A percentile compares a stretch with the other conserved stretches of the same genome.
These are phyloP conservation scores for Poeciliopsis retropinna DNA, from an alignment of 2,113 vertebrate genomes.

Conservation along the genomic window DNA sequence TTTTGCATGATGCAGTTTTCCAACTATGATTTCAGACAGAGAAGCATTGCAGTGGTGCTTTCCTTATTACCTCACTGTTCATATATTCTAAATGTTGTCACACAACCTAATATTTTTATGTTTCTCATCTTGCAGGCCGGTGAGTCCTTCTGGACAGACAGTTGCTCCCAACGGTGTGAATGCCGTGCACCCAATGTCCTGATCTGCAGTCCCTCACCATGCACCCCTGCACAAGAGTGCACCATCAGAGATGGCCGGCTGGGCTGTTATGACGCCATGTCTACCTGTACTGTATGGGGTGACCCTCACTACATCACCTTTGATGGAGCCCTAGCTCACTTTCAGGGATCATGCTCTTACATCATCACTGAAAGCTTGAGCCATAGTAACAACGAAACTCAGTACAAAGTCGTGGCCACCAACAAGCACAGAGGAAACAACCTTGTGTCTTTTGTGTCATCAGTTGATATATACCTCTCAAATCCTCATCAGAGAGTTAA, in stretches of 20 bases:
- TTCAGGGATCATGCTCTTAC: constrained; percentile 83
- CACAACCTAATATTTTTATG: neutral
- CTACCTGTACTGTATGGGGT: constrained; percentile 75
- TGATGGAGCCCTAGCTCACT: constrained; percentile 79
- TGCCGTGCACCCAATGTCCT: constrained; percentile 62
- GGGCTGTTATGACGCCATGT: constrained; percentile 58
- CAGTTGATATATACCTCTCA: constrained; percentile 69
- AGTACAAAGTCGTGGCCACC: constrained; percentile 65
- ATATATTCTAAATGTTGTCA: neutral
- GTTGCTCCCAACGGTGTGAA: constrained; percentile 61
- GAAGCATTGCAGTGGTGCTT: neutral
- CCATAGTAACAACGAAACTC: constrained; percentile 9
- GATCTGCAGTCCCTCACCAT: constrained; percentile 40
- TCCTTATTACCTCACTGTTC: neutral
- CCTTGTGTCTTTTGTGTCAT: constrained; percentile 69
- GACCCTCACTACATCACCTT: constrained; percentile 83
- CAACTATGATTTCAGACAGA: neutral
- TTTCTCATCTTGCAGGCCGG: constrained; percentile 44
- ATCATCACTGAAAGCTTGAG: constrained; percentile 61
- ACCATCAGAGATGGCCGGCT: constrained; percentile 44
- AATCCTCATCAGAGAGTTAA: constrained; percentile 4
- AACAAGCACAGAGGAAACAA: constrained; percentile 70
- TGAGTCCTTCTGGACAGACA: constrained; percentile 65
- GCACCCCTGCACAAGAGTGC: constrained; percentile 65
- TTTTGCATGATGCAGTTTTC: neutral